Base-by-base conservation (phyloP, 2,113 vertebrate genomes). In the Alosa alosa region DNA sequence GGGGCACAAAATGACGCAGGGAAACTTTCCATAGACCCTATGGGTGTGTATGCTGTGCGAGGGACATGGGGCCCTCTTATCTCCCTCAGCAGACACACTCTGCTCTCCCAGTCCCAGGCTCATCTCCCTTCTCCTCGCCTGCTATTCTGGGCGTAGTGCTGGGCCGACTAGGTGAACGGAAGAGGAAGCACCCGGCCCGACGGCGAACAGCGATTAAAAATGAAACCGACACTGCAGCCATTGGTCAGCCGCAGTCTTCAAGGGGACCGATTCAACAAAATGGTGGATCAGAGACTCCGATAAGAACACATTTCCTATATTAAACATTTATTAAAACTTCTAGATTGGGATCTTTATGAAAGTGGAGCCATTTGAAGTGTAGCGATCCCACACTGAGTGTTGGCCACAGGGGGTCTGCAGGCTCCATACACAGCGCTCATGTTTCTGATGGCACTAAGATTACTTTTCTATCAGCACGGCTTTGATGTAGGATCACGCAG, bases 251-350 rank as follows among this genome's bases (percentile, higher is more conserved):
- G 31, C 31, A 44, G 41, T 4, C 41, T 36, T 36, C 72, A 39
- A 78, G 31, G 72, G 15, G 25, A 78, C 36, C 10, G 72, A 78
- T 36, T 78, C 11, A 78, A 78, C 72, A 75, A 75, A 75, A 75
- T 75, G 25, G 31, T 17, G 72, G 72, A 78, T 78, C 31, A 6
- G 3, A 78, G 72, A 78, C 72, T 15, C 72, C 4, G 72, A 78
- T 78, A 78, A 78, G 72, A 13, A 78, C 72, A 41, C 72, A 39
- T 78, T 78, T 78, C 72, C 72, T 78, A 78, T 36, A 17, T 78
- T 39, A 78, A 78, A 78, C 72, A 78, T 78, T 78, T 78, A 78
- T 78, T 78, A 78, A 78, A 78, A 78, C 72, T 78, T 39, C 72
- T 78, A 78, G 72, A 41, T 78, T 78, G 72, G 72, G 15, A 78